Conservation (phyloP, 2,113 vertebrate species). For the Pipa parva region DNA sequence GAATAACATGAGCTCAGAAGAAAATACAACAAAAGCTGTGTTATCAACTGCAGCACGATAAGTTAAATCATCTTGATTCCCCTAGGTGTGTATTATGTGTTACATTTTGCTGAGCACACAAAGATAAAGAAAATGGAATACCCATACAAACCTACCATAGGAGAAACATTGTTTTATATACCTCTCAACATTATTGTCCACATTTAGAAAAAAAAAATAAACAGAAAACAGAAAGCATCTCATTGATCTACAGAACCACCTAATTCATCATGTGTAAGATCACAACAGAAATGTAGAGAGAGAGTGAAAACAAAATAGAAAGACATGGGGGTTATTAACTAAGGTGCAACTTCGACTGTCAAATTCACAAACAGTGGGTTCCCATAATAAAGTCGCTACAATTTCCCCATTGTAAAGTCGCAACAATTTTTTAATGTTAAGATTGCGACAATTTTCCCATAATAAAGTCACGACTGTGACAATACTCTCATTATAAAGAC, state of each 20-base stretch:
- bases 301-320: too few relatives aligned
- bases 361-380: too few relatives aligned
- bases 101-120: conserved; percentile 14
- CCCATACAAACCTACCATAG: neutral
- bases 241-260: neutral
- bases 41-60: conserved; percentile 12
- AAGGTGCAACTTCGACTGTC: too few relatives aligned
- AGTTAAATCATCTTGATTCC: conserved; percentile 23
- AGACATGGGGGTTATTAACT: too few relatives aligned
- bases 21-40: conserved; percentile 22
- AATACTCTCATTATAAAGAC: too few relatives aligned
- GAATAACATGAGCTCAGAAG: conserved; percentile 8
- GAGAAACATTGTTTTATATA: neutral
- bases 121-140: conserved; percentile 22
- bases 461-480: too few relatives aligned
- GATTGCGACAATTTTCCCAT: too few relatives aligned
- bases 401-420: too few relatives aligned
- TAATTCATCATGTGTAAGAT: too few relatives aligned
- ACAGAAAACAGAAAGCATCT: neutral
- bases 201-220: neutral
- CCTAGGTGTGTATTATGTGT: conserved; percentile 21
- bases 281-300: too few relatives aligned
- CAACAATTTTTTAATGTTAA: too few relatives aligned
- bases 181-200: neutral
- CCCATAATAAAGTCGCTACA: too few relatives aligned